Conservation (phyloP, 2,113 vertebrate genomes). For the Nothoprocta pentlandii region DNA sequence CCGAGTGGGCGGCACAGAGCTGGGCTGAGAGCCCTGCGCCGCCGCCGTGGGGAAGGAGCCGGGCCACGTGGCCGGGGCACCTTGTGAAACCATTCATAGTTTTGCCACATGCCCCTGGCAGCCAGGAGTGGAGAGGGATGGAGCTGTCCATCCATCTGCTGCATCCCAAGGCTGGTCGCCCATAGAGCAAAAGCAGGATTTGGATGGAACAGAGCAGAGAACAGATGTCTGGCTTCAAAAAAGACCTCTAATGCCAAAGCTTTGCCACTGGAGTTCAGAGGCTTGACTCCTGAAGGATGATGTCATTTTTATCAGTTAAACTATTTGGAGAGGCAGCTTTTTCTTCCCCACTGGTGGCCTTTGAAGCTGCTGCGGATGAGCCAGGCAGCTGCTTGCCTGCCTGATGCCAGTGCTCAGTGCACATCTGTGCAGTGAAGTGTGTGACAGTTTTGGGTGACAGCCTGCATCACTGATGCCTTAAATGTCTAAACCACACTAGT, state of each 20-base stretch:
- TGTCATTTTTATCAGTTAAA: neutral
- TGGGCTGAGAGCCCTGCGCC: neutral
- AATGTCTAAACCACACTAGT: neutral
- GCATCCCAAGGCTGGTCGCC: neutral
- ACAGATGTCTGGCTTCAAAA: neutral
- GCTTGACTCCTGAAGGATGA: neutral
- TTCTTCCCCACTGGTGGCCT: neutral
- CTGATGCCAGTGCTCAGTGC: neutral
- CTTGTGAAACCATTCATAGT: neutral
- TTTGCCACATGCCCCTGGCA: neutral
- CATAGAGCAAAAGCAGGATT: neutral
- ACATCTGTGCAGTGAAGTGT: too few species aligned
- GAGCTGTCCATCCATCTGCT: neutral
- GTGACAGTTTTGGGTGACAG: neutral
- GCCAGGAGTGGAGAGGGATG: neutral
- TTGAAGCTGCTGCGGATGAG: neutral
- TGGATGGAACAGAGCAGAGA: neutral
- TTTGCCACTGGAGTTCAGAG: neutral
- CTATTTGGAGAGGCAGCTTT: neutral
- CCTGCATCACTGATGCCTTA: neutral
- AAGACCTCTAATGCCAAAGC: neutral
- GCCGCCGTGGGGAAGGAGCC: neutral
- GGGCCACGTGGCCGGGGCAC: neutral
- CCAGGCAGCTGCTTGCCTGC: neutral
- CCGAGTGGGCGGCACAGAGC: neutral